These are phyloP conservation scores for Selenia dentaria DNA, from an alignment of 2,888 invertebrate genomes.

Conservation along the genomic window DNA sequence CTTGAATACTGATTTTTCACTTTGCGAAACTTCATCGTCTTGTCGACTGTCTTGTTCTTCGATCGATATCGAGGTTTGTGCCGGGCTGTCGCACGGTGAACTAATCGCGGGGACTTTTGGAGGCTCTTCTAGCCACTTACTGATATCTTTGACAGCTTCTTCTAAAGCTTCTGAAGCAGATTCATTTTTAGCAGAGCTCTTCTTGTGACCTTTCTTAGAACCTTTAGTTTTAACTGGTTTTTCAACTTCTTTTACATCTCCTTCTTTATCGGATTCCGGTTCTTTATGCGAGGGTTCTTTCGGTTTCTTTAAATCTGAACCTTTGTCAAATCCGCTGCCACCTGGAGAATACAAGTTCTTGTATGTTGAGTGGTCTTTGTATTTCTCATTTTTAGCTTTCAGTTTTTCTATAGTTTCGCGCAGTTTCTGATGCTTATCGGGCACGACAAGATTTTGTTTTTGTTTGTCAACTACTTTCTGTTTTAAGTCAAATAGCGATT, in stretches of 20 bases:
- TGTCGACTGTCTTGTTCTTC: constrained; percentile 84
- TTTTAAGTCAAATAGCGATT: constrained; percentile 74
- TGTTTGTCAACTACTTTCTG: constrained; percentile 69
- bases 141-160: constrained; percentile 93
- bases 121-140: constrained; percentile 94
- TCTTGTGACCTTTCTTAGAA: constrained; percentile 66
- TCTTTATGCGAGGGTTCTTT: constrained; percentile 50
- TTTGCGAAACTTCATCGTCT: constrained; percentile 69
- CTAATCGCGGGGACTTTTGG: constrained; percentile 90
- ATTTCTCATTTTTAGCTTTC: constrained; percentile 86
- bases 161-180: constrained; percentile 82
- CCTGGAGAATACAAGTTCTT: constrained; percentile 60
- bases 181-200: constrained; percentile 80
- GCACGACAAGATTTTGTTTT: constrained; percentile 59
- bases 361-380: constrained; percentile 64
- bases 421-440: constrained; percentile 78
- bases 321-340: constrained; percentile 49
- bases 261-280: constrained; percentile 39
- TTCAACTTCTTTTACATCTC: constrained; percentile 35
- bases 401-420: constrained; percentile 86
- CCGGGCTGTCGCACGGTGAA: constrained; percentile 92
- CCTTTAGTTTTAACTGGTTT: constrained; percentile 46
- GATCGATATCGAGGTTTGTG: constrained; percentile 85
- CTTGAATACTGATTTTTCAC: constrained; percentile 61
- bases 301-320: constrained; percentile 45